A percentile compares a stretch with the other conserved stretches of the same genome.
Evolutionary conservation across 1,140 invertebrate species (phyloP).

Genomic region (Caenorhabditis inopinata): DNA sequence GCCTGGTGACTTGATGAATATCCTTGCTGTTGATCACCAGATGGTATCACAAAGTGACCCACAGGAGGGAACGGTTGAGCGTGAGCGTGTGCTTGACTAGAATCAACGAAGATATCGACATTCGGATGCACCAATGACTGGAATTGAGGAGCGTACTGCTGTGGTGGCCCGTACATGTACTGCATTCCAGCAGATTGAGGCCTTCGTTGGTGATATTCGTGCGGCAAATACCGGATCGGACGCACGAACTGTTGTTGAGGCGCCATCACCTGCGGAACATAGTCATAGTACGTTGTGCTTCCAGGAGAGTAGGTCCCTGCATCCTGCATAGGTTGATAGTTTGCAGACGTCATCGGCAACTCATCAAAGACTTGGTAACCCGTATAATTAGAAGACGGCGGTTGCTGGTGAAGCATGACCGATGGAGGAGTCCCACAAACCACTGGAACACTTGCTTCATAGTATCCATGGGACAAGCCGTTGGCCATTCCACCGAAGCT

Average conservation of each 20-base stretch:
- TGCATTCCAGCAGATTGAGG: not conserved
- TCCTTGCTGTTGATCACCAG: conserved; percentile 8
- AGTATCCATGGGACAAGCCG: not conserved
- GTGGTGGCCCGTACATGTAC: not conserved
- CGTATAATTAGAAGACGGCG: not conserved
- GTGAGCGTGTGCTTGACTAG: not conserved
- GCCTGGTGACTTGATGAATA: not conserved
- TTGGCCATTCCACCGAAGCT: conserved; percentile 37
- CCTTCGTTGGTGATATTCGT: not conserved
- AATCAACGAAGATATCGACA: not conserved
- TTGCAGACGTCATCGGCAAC: not conserved
- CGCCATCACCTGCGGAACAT: not conserved
- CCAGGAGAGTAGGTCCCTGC: not conserved
- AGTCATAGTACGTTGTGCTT: not conserved
- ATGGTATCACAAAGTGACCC: not conserved
- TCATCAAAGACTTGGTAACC: not conserved
- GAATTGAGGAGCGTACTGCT: not conserved
- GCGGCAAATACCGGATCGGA: not conserved
- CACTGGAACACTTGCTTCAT: not conserved
- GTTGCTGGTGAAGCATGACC: not conserved
- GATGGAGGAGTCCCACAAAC: conserved; percentile 5
- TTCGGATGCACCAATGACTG: conserved; percentile 7
- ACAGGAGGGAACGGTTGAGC: not conserved
- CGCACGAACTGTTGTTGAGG: not conserved
- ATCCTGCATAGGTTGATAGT: not conserved